Evolutionary conservation across 2,113 vertebrate genomes (phyloP).

Genomic region (Diadophis punctatus): DNA sequence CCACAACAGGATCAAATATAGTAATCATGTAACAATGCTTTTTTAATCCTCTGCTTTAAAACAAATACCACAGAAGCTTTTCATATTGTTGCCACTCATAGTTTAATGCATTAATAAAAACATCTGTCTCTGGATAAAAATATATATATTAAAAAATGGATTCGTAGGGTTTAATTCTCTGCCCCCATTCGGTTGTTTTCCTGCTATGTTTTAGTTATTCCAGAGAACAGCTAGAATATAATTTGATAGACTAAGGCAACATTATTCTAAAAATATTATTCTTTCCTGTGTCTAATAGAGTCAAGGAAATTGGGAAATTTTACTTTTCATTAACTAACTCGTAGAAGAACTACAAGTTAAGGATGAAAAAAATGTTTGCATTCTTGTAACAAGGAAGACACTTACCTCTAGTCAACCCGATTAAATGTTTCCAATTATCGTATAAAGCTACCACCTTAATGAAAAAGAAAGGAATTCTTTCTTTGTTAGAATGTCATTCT

Average conservation of each 20-base stretch:
- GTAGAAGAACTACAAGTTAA: background rate
- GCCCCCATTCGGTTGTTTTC: background rate
- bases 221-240: background rate
- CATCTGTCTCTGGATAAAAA: slow-evolving; percentile 1
- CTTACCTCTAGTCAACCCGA: slow-evolving; percentile 6
- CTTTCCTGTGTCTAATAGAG: background rate
- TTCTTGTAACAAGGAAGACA: slow-evolving; percentile 7
- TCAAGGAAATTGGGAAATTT: background rate
- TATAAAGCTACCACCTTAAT: background rate
- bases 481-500: background rate
- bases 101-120: slow-evolving; percentile 3
- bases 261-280: background rate
- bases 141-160: background rate
- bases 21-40: background rate
- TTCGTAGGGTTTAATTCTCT: background rate
- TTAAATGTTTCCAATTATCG: slow-evolving; percentile 22
- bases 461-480: background rate
- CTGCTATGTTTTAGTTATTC: background rate
- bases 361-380: background rate
- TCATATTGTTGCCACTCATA: background rate
- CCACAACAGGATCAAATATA: background rate
- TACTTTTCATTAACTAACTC: slow-evolving; percentile 2
- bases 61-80: background rate
- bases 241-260: background rate
- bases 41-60: background rate